Base-by-base conservation (phyloP, 2,113 vertebrate genomes). In the Danionella cerebrum region DNA sequence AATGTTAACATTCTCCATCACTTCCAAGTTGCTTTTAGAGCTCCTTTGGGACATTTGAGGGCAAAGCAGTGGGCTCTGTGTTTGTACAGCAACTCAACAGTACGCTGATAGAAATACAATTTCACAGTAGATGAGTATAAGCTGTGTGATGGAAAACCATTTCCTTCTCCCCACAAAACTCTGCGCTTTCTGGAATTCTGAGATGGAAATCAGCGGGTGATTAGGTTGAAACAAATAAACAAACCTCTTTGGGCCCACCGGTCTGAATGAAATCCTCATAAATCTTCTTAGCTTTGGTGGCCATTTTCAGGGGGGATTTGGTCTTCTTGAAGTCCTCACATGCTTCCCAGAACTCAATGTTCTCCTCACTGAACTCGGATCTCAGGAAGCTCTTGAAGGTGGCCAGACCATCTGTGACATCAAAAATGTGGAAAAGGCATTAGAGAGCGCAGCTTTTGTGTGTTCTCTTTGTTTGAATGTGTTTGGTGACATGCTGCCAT, bases 291-390 rank as follows among this genome's bases (percentile, higher is more conserved):
- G 96, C 96, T 65, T 92, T 97, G 77, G 85, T 69, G 0, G 78
- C 80, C 91, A 93, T 90, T 86, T 96, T 92, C 62, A 80, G 7
- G 0, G 91, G 86, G 21, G 89, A 87, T 76, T 91, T 94, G 79
- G 72, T 91, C 82, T 91, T 96, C 85, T 93, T 98, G 82, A 92
- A 98, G 50, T 95, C 91, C 86, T 98, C 94, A 0, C 96, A 99
- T 69, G 93, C 91, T 52, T 88, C 70, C 96, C 96, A 99, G 81
- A 98, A 98, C 83, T 97, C 94, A 0, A 88, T 69, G 1, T 99
- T 99, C 82, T 99, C 96, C 66, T 99, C 93, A 0, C 95, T 98
- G 90, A 98, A 98, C 83, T 99, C 96, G 0, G 94, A 97, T 81
- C 88, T 89, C 86, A 99, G 90, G 85, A 98, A 99, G 77, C 78